Evolutionary conservation across 2,888 invertebrate genomes (phyloP).

Genomic region (Abscondita cerata): DNA sequence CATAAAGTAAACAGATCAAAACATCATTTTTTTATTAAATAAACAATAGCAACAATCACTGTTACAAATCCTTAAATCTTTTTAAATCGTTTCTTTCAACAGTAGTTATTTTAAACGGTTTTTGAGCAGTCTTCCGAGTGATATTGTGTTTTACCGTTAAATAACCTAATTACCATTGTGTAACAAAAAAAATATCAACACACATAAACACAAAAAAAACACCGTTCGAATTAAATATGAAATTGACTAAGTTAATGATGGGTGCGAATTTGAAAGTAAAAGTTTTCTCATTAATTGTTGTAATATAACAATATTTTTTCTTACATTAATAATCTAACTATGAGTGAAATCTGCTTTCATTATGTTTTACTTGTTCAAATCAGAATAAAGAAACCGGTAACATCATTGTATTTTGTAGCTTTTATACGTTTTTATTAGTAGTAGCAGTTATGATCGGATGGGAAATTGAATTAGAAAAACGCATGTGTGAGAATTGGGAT

Average conservation of each 20-base stretch:
- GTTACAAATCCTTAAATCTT: no score
- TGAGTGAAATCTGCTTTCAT: neutral
- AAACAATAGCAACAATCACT: no score
- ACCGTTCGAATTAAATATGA: neutral
- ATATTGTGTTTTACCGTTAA: neutral
- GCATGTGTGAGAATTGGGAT: no score
- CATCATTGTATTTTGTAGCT: no score
- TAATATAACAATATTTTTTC: neutral
- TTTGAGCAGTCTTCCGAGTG: no score
- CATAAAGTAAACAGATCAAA: no score
- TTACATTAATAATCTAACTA: neutral
- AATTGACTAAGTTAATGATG: neutral
- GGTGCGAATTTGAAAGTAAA: slow-evolving; percentile 20
- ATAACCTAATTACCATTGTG: neutral
- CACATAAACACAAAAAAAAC: neutral
- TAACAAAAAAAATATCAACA: neutral
- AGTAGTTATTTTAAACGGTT: no score
- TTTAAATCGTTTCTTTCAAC: no score
- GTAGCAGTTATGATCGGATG: no score
- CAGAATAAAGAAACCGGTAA: neutral
- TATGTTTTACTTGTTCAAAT: neutral
- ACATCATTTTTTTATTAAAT: no score
- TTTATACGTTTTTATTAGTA: no score
- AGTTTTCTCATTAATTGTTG: slow-evolving; percentile 20
- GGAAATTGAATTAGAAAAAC: no score